These are phyloP conservation scores for Eueides isabella DNA, from an alignment of 1,140 invertebrate genomes.

Conservation along the genomic window DNA sequence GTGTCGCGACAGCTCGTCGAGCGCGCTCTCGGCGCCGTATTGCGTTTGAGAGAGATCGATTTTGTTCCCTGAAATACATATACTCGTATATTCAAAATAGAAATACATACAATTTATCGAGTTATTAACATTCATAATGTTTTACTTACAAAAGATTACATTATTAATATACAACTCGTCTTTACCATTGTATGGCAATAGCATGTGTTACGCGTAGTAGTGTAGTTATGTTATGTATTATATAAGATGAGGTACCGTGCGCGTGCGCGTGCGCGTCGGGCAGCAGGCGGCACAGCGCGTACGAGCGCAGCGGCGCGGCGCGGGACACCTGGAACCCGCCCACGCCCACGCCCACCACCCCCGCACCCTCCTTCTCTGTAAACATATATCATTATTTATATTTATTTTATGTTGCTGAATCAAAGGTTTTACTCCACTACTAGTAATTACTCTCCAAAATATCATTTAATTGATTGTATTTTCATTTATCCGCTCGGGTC, in stretches of 20 bases:
- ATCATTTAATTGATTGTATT: too few relatives aligned
- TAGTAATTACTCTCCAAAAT: too few relatives aligned
- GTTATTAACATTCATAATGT: too few relatives aligned
- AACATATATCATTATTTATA: too few relatives aligned
- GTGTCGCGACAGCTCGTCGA: slow-evolving; percentile 66
- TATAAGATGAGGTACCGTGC: background rate
- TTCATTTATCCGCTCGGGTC: too few relatives aligned
- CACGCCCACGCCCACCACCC: slow-evolving; percentile 28
- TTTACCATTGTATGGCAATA: too few relatives aligned
- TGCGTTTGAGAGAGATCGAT: slow-evolving; percentile 45
- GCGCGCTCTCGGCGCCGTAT: slow-evolving; percentile 40
- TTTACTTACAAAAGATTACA: too few relatives aligned
- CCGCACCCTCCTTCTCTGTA: slow-evolving; percentile 19
- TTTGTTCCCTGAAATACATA: slow-evolving; percentile 51
- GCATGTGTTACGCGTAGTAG: too few relatives aligned
- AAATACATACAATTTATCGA: background rate
- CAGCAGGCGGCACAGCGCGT: slow-evolving; percentile 67
- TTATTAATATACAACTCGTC: too few relatives aligned
- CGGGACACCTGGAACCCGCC: slow-evolving; percentile 57
- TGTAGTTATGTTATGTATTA: too few relatives aligned
- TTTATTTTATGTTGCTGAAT: too few relatives aligned
- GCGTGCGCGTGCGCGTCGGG: slow-evolving; percentile 39
- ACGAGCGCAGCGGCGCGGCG: slow-evolving; percentile 59
- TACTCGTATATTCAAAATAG: background rate
- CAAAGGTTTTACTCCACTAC: too few relatives aligned